Evolutionary conservation across 2,797 vertebrate genomes (phyloP).

Genomic region (Nannoperca obscura): DNA sequence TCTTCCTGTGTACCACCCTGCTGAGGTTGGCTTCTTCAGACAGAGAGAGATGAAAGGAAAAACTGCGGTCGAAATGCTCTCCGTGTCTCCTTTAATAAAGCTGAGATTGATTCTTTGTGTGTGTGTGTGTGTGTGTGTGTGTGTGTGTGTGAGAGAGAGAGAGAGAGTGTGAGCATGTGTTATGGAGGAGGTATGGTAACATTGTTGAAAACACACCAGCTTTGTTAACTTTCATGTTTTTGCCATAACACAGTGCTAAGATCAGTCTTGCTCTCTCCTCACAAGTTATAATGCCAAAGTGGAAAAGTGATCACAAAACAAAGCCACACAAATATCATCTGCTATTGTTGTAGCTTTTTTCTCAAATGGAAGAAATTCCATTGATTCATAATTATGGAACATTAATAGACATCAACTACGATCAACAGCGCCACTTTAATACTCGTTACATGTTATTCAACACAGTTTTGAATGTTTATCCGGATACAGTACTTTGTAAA

Average conservation of each 20-base stretch:
- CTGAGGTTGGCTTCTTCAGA: constrained; percentile 45
- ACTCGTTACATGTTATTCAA: too few species aligned
- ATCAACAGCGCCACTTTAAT: neutral
- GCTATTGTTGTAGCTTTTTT: neutral
- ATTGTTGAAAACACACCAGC: neutral
- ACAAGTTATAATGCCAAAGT: neutral
- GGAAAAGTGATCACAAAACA: neutral
- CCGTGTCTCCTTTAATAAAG: constrained; percentile 61
- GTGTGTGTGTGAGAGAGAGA: neutral
- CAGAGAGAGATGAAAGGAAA: constrained; percentile 59
- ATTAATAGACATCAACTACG: neutral
- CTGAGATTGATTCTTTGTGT: constrained; percentile 53
- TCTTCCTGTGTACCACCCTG: constrained; percentile 40
- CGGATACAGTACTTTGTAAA: neutral
- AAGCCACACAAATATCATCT: neutral
- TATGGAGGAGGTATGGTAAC: constrained; percentile 2
- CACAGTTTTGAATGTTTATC: too few species aligned
- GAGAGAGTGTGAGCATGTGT: neutral
- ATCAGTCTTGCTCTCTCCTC: constrained; percentile 2
- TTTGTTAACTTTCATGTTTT: constrained; percentile 12
- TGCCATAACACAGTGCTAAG: neutral
- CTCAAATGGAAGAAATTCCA: neutral
- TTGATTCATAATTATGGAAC: neutral
- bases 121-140: constrained; percentile 3
- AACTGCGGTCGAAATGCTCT: constrained; percentile 37